phyloP scores from a whole-genome alignment of 2,888 invertebrate species.

The Chrysomela aeneicollis region DNA sequence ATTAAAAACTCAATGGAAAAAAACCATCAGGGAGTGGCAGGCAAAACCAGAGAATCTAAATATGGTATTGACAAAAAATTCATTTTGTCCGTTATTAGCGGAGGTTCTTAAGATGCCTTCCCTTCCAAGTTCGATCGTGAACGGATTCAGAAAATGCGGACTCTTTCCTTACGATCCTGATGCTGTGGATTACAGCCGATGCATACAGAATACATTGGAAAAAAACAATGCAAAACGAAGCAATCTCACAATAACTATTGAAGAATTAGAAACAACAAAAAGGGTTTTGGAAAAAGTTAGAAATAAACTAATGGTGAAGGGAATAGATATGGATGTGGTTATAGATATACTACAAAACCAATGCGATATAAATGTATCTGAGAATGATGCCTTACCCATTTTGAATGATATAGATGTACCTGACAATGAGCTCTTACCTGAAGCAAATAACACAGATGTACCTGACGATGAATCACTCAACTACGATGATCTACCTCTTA shows the following conservation, averaged over 20 bases:
- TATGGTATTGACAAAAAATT: conserved; percentile 5
- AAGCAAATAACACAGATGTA: no score
- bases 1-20: conserved; percentile 23
- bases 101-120: no score
- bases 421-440: no score
- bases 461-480: no score
- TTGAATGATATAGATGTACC: no score
- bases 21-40: conserved; percentile 25
- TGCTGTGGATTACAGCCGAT: conserved; percentile 32
- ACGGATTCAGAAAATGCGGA: no score
- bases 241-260: not conserved
- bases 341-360: conserved; percentile 15
- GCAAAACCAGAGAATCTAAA: conserved; percentile 16
- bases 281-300: conserved; percentile 7
- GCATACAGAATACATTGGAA: conserved; percentile 19
- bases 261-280: conserved; percentile 5
- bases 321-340: not conserved
- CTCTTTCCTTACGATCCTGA: conserved; percentile 38
- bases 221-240: not conserved
- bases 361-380: conserved; percentile 12
- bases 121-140: no score
- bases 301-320: not conserved
- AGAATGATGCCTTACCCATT: not conserved
- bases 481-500: no score
- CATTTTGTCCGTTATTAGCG: conserved; percentile 42